Conservation (phyloP, 2,888 invertebrate genomes). For the Tortrix viridana region DNA sequence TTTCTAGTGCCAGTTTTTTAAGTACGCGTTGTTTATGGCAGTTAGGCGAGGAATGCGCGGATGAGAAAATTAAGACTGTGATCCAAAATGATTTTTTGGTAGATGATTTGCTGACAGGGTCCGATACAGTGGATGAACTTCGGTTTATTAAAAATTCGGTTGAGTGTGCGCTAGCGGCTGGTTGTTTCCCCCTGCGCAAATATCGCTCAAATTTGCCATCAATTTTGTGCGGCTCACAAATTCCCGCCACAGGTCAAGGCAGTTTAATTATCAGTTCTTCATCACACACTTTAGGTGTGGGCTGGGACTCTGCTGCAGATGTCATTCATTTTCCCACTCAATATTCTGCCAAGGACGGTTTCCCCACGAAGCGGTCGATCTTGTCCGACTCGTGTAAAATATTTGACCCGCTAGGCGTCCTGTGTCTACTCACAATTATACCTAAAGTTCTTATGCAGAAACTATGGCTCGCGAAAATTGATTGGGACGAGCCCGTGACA, state of each 20-base stretch:
- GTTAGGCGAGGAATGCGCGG: conserved; percentile 29
- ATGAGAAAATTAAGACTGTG: background rate
- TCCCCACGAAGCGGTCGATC: background rate
- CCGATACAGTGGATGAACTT: background rate
- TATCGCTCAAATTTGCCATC: conserved; percentile 15
- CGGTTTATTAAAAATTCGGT: conserved; percentile 4
- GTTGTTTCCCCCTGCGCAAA: conserved; percentile 15
- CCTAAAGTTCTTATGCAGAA: background rate
- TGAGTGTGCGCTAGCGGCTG: conserved; percentile 13
- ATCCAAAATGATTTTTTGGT: conserved; percentile 1
- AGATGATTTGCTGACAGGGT: background rate
- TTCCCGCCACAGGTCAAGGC: background rate
- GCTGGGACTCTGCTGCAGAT: conserved; percentile 14
- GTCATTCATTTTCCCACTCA: conserved; percentile 25
- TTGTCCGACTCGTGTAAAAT: background rate
- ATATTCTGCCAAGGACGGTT: conserved; percentile 25
- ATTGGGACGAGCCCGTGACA: background rate
- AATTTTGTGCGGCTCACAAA: conserved; percentile 4
- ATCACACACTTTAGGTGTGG: conserved; percentile 23
- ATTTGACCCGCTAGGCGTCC: background rate
- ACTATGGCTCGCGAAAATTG: background rate
- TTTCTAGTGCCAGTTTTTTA: conserved; percentile 5
- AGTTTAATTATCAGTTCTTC: conserved; percentile 13
- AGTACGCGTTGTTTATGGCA: conserved; percentile 17
- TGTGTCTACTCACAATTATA: background rate